Evolutionary conservation across 2,113 vertebrate species (phyloP).

Genomic region (Eonycteris spelaea): DNA sequence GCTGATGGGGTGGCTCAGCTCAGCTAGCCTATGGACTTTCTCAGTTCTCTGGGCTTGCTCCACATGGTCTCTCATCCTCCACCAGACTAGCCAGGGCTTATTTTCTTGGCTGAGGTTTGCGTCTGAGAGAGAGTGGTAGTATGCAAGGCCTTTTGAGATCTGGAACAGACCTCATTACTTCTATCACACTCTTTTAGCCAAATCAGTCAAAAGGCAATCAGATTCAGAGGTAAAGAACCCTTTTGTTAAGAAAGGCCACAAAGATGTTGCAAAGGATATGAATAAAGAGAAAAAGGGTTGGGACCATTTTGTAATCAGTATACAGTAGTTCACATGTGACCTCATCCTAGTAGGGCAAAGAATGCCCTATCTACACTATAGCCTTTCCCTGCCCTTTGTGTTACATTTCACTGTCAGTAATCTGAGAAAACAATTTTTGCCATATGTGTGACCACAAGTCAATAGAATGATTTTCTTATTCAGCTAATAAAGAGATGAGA

Average conservation of each 20-base stretch:
- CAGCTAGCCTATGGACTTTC: neutral
- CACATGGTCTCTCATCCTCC: neutral
- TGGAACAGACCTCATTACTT: neutral
- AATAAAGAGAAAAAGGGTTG: neutral
- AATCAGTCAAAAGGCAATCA: neutral
- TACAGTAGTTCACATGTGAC: neutral
- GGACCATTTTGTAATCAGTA: neutral
- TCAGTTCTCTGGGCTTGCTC: neutral
- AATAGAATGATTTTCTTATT: constrained; percentile 44
- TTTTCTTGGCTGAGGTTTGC: neutral
- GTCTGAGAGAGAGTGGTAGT: neutral
- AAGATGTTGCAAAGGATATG: neutral
- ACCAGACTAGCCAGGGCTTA: neutral
- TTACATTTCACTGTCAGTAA: neutral
- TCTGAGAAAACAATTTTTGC: neutral
- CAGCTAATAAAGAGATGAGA: constrained; percentile 20
- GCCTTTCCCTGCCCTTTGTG: neutral
- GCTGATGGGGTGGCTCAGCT: neutral
- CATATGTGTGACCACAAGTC: neutral
- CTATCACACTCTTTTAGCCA: neutral
- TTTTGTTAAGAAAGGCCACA: neutral
- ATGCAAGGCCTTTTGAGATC: neutral
- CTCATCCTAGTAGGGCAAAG: neutral
- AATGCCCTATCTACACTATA: neutral
- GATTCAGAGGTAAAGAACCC: neutral